phyloP scores from a whole-genome alignment of 2,888 invertebrate genomes.

The Drosophila borborema region DNA sequence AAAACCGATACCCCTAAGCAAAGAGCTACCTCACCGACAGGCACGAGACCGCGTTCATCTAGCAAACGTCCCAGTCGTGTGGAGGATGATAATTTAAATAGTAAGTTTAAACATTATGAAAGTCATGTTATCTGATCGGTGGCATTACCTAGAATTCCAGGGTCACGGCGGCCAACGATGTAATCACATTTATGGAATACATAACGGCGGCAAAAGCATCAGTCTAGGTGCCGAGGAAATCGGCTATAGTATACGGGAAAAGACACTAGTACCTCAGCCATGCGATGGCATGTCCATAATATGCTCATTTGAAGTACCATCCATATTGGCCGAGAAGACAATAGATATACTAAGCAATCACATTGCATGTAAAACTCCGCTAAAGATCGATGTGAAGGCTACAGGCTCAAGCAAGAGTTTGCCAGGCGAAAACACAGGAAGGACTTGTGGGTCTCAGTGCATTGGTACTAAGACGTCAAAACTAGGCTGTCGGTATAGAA shows the following conservation, averaged over 20 bases:
- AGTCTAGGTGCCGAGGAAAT: not conserved
- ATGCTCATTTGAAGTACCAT: conserved; percentile 33
- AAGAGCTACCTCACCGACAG: not conserved
- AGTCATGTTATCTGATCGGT: conserved; percentile 38
- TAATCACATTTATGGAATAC: not conserved
- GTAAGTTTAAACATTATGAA: conserved; percentile 34
- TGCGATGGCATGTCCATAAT: conserved; percentile 16
- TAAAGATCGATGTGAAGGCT: not conserved
- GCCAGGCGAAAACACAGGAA: not conserved
- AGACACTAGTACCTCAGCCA: not conserved
- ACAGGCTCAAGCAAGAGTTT: not conserved
- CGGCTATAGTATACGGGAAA: not conserved
- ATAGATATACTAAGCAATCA: conserved; percentile 37
- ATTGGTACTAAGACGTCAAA: not conserved
- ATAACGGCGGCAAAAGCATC: not conserved
- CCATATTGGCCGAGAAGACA: conserved; percentile 24
- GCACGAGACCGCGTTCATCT: not conserved
- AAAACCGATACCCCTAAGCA: conserved; percentile 1
- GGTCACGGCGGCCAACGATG: conserved; percentile 12
- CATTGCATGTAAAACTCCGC: not conserved
- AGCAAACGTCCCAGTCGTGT: conserved; percentile 5
- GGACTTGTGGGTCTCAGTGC: not conserved
- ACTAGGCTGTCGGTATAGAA: not conserved
- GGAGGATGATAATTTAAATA: conserved; percentile 29
- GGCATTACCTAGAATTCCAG: conserved; percentile 49